A percentile compares a stretch with the other conserved stretches of the same genome.
phyloP scores from a whole-genome alignment of 2,797 vertebrate species.

The Lindbergichthys nudifrons region DNA sequence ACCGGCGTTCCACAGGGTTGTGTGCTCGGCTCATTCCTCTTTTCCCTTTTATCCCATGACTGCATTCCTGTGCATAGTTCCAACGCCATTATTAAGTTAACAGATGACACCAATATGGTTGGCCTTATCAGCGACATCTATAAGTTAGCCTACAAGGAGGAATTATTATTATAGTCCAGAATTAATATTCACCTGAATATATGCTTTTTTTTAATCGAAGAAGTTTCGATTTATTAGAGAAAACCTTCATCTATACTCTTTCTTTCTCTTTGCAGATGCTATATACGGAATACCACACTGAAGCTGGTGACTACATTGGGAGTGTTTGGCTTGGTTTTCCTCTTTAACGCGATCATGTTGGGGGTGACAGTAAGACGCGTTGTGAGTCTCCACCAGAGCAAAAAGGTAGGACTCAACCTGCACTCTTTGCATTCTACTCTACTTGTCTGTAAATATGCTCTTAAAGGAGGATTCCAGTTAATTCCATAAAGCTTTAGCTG shows the following conservation, averaged over 20 bases:
- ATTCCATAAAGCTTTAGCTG: fast-evolving
- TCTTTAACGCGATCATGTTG: conserved; percentile 86
- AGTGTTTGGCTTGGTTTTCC: conserved; percentile 84
- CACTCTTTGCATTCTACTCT: neutral
- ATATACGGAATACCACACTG: conserved; percentile 44
- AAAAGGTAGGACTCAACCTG: conserved; percentile 29
- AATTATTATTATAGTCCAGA: too few relatives aligned
- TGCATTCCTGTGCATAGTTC: too few relatives aligned
- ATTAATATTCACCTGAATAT: too few relatives aligned
- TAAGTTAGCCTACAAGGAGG: too few relatives aligned
- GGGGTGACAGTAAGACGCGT: conserved; percentile 73
- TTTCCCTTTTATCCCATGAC: too few relatives aligned
- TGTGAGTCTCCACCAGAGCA: conserved; percentile 36
- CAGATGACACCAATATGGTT: too few relatives aligned
- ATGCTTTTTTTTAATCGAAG: too few relatives aligned
- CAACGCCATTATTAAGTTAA: too few relatives aligned
- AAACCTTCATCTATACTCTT: neutral
- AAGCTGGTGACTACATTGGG: conserved; percentile 80
- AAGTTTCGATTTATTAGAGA: neutral
- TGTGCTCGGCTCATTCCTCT: too few relatives aligned
- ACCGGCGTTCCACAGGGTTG: too few relatives aligned
- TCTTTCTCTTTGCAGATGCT: conserved; percentile 62
- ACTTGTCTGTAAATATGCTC: neutral
- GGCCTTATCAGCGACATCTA: too few relatives aligned
- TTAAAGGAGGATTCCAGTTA: neutral